Base-by-base conservation (phyloP, 2,797 vertebrate species). In the Acropternis orthonyx region DNA sequence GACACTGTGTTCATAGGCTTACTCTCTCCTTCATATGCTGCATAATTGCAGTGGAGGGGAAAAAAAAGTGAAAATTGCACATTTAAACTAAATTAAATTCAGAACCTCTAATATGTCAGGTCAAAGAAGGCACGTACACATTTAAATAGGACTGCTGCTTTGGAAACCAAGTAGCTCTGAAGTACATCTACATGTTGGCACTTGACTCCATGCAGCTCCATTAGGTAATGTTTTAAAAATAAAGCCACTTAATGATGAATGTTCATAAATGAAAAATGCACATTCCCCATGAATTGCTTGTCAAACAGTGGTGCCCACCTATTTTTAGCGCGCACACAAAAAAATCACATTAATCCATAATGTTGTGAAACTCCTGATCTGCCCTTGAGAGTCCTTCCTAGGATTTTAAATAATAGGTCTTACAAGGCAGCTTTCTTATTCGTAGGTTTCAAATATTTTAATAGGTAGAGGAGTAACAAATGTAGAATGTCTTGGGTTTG, bases 221-320 rank as follows among this genome's bases (percentile, higher is more conserved):
- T 96, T 95, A 97, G 89, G 83, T 92, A 96, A 94, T 63, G 71
- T 74, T 96, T 96, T 96, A 96, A 95, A 96, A 96, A 94, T 95
- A 97, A 96, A 93, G 36, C 67, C 75, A 89, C 78, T 97, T 96
- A 95, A 95, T 96, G 92, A 94, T 89, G 88, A 89, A 94, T 94
- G 91, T 92, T 92, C 91, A 88, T 88, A 96, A 95, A 97, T 96
- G 92, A 97, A 96, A 96, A 96, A 97, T 93, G 83, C 24, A 74
- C 52, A 67, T 88, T 93, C n/a, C 44, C 36, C 76, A 81, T 91
- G 86, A 96, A 97, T 94, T 4, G 14, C 80, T 86, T 95, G 84
- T 94, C 67, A 87, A 91, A 93, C 81, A 96, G 85, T 6, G 0
- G 88, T 92, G 69, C 44, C 58, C 49, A 37, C 26, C 75, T 96